Base-by-base conservation (phyloP, 1,140 invertebrate species). In the Drosophila dunni region DNA sequence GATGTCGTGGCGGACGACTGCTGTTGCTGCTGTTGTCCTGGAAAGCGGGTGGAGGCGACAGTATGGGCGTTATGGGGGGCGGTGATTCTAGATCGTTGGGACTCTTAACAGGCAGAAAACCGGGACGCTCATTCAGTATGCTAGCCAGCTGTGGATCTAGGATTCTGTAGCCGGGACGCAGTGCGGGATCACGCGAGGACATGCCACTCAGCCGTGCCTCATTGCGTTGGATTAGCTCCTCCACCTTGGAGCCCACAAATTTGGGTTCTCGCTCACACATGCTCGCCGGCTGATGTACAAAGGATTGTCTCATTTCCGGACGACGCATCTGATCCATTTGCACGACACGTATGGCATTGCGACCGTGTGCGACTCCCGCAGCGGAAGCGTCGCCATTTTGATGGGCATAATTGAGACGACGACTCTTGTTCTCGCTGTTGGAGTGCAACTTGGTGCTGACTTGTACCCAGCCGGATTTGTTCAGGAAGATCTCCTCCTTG, bases 11-110 rank as follows among this genome's bases (percentile, higher is more conserved):
- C 2, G 54, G 46, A 5, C 79, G 78, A 46, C 78, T 91, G 50
- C 84, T 91, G 46, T 82, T 81, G 66, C 76, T 91, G 53, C 83
- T 91, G 50, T 84, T 81, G 65, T 93, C 93, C 73, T 93, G 93
- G 66, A 93, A 93, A 33, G 93, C 93, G 15, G 93, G 93, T 8
- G 93, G 93, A n/a, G 93, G 93, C 33, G 93, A 93, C 9, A 93
- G 85, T 60, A 93, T 93, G 2, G 93, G 93, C 0, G 93, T 93
- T 7, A 92, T 88, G 36, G 93, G 92, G 13, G 93, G 92, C 38
- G 92, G 92, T 0, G 93, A 88, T 33, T 92, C 92, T 29, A 79
- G 56, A 44, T 91, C 91, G 20, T 79, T 70, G 24, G 79, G 65
- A 36, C 73, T 90, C 36, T 85, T 90, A 0, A 92, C 91, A 9